Base-by-base conservation (phyloP, 2,113 vertebrate species). In the Apaloderma vittatum region DNA sequence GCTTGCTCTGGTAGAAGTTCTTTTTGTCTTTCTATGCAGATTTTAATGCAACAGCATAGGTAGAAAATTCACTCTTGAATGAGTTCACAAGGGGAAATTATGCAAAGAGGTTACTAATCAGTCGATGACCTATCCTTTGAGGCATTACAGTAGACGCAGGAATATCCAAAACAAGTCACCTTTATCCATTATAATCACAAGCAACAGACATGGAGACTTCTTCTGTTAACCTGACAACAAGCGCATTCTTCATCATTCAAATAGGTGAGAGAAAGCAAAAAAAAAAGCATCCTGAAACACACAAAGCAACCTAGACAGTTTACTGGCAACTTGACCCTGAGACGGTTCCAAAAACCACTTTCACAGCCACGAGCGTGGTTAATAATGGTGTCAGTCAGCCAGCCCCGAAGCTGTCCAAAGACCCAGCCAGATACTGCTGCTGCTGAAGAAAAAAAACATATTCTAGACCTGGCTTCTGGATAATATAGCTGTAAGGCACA, bases 401-500 rank as follows among this genome's bases (percentile, higher is more conserved):
- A 95, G 88, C 94, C 94, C 93, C 17, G 62, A 83, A 97, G 95
- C 93, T 95, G 91, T 84, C 95, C 96, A 90, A 85, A 94, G 96
- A 90, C 75, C 66, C 88, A 97, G 96, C 71, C 95, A 94, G 90
- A 95, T 85, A 96, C 79, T 93, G 95, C 94, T 93, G 93, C 87
- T 21, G 74, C 72, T 73, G 46, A 67, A 94, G 77, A 63, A 94
- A 87, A 88, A 75, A 91, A 96, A 89, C 65, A 62, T 63, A 97
- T 94, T 95, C 95, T 83, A 92, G 93, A 95, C 88, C 91, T 92
- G 89, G 86, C 68, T 95, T 96, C 95, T 90, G 93, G 95, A 92
- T 98, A 98, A 98, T 97, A 98, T 84, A 98, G 96, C 97, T 97
- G 97, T 97, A 97, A 98, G 94, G 94, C 94, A 97, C 92, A 62